Base-by-base conservation (phyloP, 2,797 vertebrate species). In the Sebastes miniatus region DNA sequence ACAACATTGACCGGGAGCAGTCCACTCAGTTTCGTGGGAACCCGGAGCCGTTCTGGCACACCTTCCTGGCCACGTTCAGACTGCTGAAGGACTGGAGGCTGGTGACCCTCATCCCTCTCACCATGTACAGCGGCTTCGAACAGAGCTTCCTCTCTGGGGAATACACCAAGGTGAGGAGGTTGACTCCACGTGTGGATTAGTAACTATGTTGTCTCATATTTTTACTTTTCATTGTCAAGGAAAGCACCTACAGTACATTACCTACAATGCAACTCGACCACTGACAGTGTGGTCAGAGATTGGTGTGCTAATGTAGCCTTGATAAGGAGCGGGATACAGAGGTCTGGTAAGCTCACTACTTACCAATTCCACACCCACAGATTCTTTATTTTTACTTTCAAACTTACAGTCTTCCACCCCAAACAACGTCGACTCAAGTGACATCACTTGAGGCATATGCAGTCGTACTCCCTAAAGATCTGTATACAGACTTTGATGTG, bases 71-170 rank as follows among this genome's bases (percentile, higher is more conserved):
- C 29, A 98, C 98, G 0, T 96, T 98, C 83, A 76, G 77, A 29
- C 96, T 97, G 1, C 91, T 98, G 73, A 90, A 91, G 89, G 97
- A 99, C 90, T 95, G 93, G 84, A 96, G 96, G 34, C 92, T 98
- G 39, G 10, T 97, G 73, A 94, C 95, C 24, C 96, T 99, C 81
- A 96, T 97, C 54, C 97, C 97, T 1, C 93, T 99, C 91, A 99
- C 98, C 7, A 94, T 98, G 94, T 99, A 97, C 95, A 98, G 97
- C 31, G 98, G 98, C 24, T 95, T 99, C 47, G 96, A 99, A 79
- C 98, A 99, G 91, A 98, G 96, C 83, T 99, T 99, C 94, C 96
- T 99, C 9, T 81, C 97, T 1, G 95, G 98, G 6, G 98, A 99
- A 83, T 99, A 97, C 93, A 99, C 97, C 72, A 97, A 98, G 97